Evolutionary conservation across 2,113 vertebrate genomes (phyloP), one percentile per base, ranked within the genome.

Genomic region (Columbina picui): DNA sequence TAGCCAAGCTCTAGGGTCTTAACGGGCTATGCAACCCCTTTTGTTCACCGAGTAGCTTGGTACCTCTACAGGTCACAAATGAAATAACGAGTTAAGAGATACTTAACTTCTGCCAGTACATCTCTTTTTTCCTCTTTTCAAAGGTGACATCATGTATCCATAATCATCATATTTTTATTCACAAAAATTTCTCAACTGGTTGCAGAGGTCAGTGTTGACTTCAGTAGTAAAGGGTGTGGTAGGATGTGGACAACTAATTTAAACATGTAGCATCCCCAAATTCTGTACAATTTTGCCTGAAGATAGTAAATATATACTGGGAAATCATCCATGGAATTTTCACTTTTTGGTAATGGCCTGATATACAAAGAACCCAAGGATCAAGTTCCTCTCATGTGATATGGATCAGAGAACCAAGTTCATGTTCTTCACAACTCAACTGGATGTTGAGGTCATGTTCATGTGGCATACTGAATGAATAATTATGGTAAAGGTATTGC

Each of bases 21-120:
- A 15, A 32, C 6, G 45, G 7, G 12, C 29, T 78, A 14, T 25
- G 22, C 0, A 2, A 45, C 7, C 36, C 9, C 2, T 39, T 39
- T 41, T 67, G 10, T 69, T 67, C 18, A 18, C 5, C 14, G 53
- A 29, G 39, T 56, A 71, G 12, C 19, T 67, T 5, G 2, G 9
- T 60, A 50, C 5, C 4, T 71, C 11, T n/a, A 22, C 6, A 39
- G 7, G 14, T 52, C 36, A 29, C n/a, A 56, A 36, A 56, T 12
- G 7, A 56, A 61, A 39, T 53, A 29, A 49, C 4, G 2, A 25
- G 7, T n/a, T 53, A 25, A 65, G 10, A 64, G 26, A 59, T 32
- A 43, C 6, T 71, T 43, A 27, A 45, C 9, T 67, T 55, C 21
- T 69, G 12, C 4, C 16, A 57, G n/a, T 25, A 59, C 23, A 11